Base-by-base conservation (phyloP, 1,140 invertebrate genomes). In the Apocrypta bakeri region DNA sequence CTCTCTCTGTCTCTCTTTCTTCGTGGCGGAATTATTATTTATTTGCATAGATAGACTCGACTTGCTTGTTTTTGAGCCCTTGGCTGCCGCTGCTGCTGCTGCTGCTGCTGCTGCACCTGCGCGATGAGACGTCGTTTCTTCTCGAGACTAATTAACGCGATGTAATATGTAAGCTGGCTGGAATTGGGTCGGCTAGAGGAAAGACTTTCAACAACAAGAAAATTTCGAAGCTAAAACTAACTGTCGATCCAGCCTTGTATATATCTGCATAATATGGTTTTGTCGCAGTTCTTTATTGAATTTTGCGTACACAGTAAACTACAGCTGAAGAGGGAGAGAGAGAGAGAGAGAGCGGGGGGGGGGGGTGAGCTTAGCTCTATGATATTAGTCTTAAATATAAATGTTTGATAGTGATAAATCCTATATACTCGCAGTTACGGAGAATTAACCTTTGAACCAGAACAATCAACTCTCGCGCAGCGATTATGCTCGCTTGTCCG, bases 1-100 rank as follows among this genome's bases (percentile, higher is more conserved):
- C 37, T 11, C 37, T 31, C n/a, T n/a, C n/a, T n/a, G 12, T 48
- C 25, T 24, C 14, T 17, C 61, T 11, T 21, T 11, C 37, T 31
- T 2, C 71, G 29, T 33, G 27, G 68, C 68, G 48, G 48, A 71
- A 74, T 74, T 74, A 74, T 74, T 74, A 48, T 74, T 48, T 74
- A 74, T 72, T 37, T 31, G 14, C 27, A 12, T 29, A 56, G 24
- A 24, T 24, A n/a, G n/a, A n/a, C 63, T 66, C 25, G 64, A 27
- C 29, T 40, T 12, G 14, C 69, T 72, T n/a, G 25, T 72, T 37
- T 72, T 66, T 37, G 21, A 56, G 48, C 48, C 48, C 48, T 56
- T 56, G 33, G 33, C 33, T 37, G 33, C 33, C 3, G 17, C 25
- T 69, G 17, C 29, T 24, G 66, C 56, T 4, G 14, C 56, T 14